Evolutionary conservation across 2,113 vertebrate species (phyloP).

Genomic region (Bubo bubo): DNA sequence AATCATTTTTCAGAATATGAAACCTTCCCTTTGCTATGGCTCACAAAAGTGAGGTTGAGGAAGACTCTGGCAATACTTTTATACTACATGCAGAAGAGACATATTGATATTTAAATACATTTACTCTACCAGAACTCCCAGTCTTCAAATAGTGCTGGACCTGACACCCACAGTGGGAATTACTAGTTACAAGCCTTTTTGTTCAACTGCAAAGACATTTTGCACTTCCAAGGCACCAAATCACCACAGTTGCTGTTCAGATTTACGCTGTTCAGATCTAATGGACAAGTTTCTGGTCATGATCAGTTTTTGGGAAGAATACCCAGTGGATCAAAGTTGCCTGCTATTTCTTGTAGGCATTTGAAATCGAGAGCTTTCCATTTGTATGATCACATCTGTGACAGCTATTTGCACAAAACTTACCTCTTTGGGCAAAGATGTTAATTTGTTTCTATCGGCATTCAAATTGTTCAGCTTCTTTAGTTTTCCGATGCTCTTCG

Average conservation of each 20-base stretch:
- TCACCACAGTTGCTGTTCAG: background rate
- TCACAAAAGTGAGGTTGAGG: background rate
- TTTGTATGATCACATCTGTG: background rate
- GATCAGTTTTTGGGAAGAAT: background rate
- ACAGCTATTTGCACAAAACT: background rate
- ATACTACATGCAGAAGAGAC: background rate
- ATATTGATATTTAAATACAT: background rate
- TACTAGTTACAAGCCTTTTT: background rate
- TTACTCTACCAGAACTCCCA: background rate
- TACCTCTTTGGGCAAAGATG: constrained; percentile 95
- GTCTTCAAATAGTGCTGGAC: background rate
- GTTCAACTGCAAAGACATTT: background rate
- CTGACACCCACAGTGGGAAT: background rate
- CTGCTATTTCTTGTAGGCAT: background rate
- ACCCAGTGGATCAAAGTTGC: background rate
- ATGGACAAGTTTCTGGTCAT: background rate
- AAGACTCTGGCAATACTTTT: background rate
- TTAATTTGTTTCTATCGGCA: constrained; percentile 93
- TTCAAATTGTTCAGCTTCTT: constrained; percentile 96
- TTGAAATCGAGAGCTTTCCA: background rate
- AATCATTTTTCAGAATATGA: background rate
- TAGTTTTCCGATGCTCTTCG: constrained; percentile 92
- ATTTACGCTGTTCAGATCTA: background rate
- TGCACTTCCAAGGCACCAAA: background rate
- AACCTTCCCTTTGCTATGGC: background rate